Percentiles rank a stretch among this genome's conserved stretches.
These are phyloP conservation scores for Ciconia stormi DNA, from an alignment of 2,113 vertebrate species.

Conservation along the genomic window DNA sequence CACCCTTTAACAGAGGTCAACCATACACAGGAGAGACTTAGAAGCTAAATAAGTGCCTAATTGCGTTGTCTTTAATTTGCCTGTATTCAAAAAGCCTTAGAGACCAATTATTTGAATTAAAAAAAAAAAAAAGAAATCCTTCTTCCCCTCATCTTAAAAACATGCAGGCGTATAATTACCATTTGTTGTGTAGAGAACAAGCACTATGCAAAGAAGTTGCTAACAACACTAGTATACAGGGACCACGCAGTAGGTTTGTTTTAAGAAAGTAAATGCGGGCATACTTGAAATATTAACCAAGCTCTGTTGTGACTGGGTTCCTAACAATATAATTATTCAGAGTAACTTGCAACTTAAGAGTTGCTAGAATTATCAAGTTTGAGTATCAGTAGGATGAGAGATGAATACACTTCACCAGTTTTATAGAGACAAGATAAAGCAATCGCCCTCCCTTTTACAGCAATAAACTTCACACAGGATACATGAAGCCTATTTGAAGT, in stretches of 20 bases:
- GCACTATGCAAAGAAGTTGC: not conserved
- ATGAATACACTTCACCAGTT: not conserved
- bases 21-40: not conserved
- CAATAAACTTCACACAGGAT: not conserved
- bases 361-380: not conserved
- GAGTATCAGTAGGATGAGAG: not conserved
- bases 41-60: not conserved
- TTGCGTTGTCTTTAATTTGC: not conserved
- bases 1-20: not conserved
- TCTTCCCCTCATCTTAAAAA: not conserved
- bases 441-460: not conserved
- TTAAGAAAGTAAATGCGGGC: not conserved
- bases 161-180: not conserved
- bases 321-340: not conserved
- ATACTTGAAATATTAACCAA: not conserved
- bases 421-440: not conserved
- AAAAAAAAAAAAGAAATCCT: not conserved
- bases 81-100: not conserved
- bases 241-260: not conserved
- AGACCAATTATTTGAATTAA: constrained; percentile 13
- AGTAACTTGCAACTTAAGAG: not conserved
- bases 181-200: not conserved
- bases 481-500: not conserved
- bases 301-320: not conserved
- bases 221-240: not conserved